These are phyloP conservation scores for Ostrea edulis DNA, from an alignment of 1,140 invertebrate genomes.

Conservation along the genomic window DNA sequence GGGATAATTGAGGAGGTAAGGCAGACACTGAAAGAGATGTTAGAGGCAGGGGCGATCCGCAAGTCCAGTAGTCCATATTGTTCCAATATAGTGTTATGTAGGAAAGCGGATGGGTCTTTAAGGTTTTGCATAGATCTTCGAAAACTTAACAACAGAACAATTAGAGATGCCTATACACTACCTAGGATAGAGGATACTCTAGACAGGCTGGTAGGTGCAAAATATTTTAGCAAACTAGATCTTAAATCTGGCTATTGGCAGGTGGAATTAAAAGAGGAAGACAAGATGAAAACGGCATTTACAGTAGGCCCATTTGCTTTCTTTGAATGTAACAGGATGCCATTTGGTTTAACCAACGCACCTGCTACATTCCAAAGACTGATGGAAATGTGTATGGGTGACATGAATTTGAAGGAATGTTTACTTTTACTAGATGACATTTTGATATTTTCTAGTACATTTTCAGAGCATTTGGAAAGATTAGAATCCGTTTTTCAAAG, in stretches of 20 bases:
- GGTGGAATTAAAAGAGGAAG: constrained; percentile 65
- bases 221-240: constrained; percentile 79
- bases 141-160: constrained; percentile 77
- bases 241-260: constrained; percentile 71
- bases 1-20: constrained; percentile 37
- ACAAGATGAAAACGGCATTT: constrained; percentile 73
- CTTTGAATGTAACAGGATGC: constrained; percentile 54
- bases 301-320: constrained; percentile 46
- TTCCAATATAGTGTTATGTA: constrained; percentile 41
- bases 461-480: constrained; percentile 51
- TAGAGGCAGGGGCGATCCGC: not conserved
- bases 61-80: constrained; percentile 18
- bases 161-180: constrained; percentile 80
- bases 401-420: constrained; percentile 48
- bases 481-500: constrained; percentile 53
- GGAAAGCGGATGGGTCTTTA: constrained; percentile 59
- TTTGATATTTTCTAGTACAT: constrained; percentile 55
- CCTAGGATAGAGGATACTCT: constrained; percentile 80
- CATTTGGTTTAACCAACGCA: constrained; percentile 55
- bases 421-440: constrained; percentile 57
- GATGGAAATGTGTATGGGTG: constrained; percentile 60
- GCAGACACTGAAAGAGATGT: constrained; percentile 33
- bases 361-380: constrained; percentile 67
- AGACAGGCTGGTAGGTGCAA: constrained; percentile 70
- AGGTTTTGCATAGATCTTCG: constrained; percentile 79